Conservation (phyloP, 2,797 vertebrate genomes). For the Apodemus agrarius region DNA sequence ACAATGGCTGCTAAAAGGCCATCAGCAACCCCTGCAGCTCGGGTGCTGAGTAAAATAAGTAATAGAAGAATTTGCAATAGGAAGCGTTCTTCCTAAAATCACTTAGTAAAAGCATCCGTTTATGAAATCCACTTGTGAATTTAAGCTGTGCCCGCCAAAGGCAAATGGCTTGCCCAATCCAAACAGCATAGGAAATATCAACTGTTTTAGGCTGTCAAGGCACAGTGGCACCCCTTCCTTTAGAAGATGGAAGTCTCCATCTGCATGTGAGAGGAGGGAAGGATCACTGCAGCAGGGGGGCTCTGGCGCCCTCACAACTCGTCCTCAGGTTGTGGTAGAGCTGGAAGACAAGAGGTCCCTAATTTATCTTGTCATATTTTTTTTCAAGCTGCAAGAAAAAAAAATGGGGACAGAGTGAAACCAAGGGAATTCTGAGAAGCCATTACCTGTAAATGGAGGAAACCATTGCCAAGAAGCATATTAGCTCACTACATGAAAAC, state of each 20-base stretch:
- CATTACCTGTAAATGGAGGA: constrained; percentile 48
- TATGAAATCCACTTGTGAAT: constrained; percentile 77
- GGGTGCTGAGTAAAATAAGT: constrained; percentile 81
- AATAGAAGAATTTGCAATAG: constrained; percentile 81
- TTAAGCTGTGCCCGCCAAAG: constrained; percentile 74
- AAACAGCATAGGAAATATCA: constrained; percentile 73
- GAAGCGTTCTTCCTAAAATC: constrained; percentile 81
- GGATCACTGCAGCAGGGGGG: constrained; percentile 37
- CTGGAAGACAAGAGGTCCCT: constrained; percentile 44
- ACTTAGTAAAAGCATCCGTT: constrained; percentile 70
- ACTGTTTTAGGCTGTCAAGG: constrained; percentile 69
- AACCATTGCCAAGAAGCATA: constrained; percentile 51
- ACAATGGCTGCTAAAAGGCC: constrained; percentile 77
- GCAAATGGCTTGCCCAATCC: constrained; percentile 80
- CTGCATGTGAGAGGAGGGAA: constrained; percentile 29
- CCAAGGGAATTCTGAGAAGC: constrained; percentile 35
- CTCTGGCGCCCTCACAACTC: background rate
- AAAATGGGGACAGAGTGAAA: constrained; percentile 2
- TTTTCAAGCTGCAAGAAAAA: constrained; percentile 51
- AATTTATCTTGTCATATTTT: constrained; percentile 25
- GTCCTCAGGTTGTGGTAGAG: background rate
- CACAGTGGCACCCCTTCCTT: constrained; percentile 52
- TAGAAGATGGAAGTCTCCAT: constrained; percentile 65
- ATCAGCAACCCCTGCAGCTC: constrained; percentile 73
- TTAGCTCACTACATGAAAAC: constrained; percentile 41